Conservation (phyloP, 2,888 invertebrate genomes). For the Sphaerolaimus hirsutus region DNA sequence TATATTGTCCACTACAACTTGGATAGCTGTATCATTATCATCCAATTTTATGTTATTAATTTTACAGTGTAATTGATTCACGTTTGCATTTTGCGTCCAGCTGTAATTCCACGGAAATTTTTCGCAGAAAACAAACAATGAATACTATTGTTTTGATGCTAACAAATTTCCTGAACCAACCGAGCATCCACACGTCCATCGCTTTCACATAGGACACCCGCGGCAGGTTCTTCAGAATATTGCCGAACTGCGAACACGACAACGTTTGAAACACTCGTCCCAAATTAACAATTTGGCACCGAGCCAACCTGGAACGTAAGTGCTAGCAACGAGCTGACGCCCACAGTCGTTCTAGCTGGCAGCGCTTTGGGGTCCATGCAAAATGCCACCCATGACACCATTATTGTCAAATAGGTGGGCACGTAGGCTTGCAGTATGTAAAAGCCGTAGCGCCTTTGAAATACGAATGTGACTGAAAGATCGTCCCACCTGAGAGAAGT, state of each 20-base stretch:
- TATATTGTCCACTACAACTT: no score
- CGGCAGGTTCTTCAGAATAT: conserved; percentile 23
- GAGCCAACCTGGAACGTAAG: conserved; percentile 17
- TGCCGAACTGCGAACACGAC: conserved; percentile 18
- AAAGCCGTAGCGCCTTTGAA: conserved; percentile 23
- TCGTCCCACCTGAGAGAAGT: conserved; percentile 7
- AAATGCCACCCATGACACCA: conserved; percentile 23
- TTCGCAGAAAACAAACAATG: no score
- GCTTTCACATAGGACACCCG: conserved; percentile 23
- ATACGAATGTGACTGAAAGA: conserved; percentile 18
- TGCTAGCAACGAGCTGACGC: conserved; percentile 21
- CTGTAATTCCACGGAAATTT: no score
- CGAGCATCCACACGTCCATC: conserved; percentile 25
- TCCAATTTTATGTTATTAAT: no score
- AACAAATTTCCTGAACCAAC: no score
- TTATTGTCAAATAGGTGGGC: conserved; percentile 20
- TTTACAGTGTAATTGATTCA: no score
- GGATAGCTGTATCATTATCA: no score
- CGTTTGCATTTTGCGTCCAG: no score
- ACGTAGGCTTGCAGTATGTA: conserved; percentile 25
- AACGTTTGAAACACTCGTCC: background rate
- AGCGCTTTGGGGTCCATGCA: conserved; percentile 25
- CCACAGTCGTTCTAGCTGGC: conserved; percentile 23
- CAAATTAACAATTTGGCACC: no score
- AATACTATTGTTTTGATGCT: no score